Evolutionary conservation across 2,888 invertebrate genomes (phyloP), one percentile per base, ranked within the genome.

Genomic region (Pycnomerus fuliginosus): DNA sequence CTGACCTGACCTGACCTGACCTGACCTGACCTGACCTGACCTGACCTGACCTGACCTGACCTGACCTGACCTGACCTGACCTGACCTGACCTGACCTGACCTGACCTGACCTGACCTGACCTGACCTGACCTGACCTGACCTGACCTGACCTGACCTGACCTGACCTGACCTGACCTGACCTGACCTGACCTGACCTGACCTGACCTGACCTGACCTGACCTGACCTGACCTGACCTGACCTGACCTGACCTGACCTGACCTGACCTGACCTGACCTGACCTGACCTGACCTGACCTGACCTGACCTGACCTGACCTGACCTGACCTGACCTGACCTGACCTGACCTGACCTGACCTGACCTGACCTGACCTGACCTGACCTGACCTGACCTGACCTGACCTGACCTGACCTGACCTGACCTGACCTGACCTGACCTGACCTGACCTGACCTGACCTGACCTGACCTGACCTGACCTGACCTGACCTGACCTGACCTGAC

Each of bases 231-330:
- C 15, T 30, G 14, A 30, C 30, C 30, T 15, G 13, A 12, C 15
- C 15, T 30, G 13, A 12, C 30, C 30, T 30, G 13, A 30, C 30
- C 30, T 30, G 30, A 30, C 30, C 30, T 30, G 30, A 30, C 30
- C 30, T 30, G 30, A 30, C 30, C 30, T 30, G 30, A 30, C 30
- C 30, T 30, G 30, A 30, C 30, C 30, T 30, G 30, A 30, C 30
- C 30, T 30, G 30, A 30, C 30, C 30, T 30, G 30, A 30, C 30
- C 30, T 30, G 30, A 30, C 30, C 30, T 30, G 30, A 30, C 30
- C 30, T 30, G 30, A 30, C 30, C 30, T 30, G 30, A 30, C 30
- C 30, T 30, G 30, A 30, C 30, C 30, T 30, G 30, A 30, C 30
- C 30, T 30, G 30, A 30, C 30, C 30, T 30, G 30, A 30, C 30